Conservation (phyloP, 53 echinoderm and acorn worm species). For the Holothuria leucospilota region DNA sequence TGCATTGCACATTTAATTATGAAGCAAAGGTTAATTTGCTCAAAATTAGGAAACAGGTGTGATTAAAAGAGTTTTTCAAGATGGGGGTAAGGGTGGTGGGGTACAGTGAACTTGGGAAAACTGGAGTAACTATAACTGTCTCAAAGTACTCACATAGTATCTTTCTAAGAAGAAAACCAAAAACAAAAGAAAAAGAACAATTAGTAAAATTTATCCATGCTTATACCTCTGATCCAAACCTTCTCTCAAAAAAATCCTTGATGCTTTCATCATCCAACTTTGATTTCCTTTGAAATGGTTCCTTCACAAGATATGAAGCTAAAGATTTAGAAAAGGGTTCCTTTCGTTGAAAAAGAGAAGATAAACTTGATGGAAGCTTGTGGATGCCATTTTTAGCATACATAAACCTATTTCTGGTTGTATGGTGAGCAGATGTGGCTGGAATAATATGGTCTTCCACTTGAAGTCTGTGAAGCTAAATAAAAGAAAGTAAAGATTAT, state of each 20-base stretch:
- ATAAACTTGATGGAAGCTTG: slow-evolving; percentile 72
- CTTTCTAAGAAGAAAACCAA: too few relatives aligned
- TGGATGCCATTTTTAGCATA: slow-evolving; percentile 72
- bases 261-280: slow-evolving; percentile 81
- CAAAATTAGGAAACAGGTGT: too few relatives aligned
- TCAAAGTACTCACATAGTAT: too few relatives aligned
- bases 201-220: too few relatives aligned
- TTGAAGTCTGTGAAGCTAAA: slow-evolving; percentile 67
- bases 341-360: slow-evolving; percentile 49
- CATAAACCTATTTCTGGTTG: slow-evolving; percentile 77
- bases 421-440: slow-evolving; percentile 72
- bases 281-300: slow-evolving; percentile 67
- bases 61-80: too few relatives aligned
- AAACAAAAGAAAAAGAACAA: too few relatives aligned
- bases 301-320: slow-evolving; percentile 61
- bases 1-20: too few relatives aligned
- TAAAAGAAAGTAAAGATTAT: background rate
- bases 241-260: slow-evolving; percentile 75
- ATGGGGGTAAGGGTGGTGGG: too few relatives aligned
- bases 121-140: too few relatives aligned
- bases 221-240: slow-evolving; percentile 87
- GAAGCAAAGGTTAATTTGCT: too few relatives aligned
- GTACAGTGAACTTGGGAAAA: too few relatives aligned
- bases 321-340: slow-evolving; percentile 77
- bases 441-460: slow-evolving; percentile 62